Conservation (phyloP, 37 sponge, comb jelly and placozoan species). For the Trichoplax adhaerens region DNA sequence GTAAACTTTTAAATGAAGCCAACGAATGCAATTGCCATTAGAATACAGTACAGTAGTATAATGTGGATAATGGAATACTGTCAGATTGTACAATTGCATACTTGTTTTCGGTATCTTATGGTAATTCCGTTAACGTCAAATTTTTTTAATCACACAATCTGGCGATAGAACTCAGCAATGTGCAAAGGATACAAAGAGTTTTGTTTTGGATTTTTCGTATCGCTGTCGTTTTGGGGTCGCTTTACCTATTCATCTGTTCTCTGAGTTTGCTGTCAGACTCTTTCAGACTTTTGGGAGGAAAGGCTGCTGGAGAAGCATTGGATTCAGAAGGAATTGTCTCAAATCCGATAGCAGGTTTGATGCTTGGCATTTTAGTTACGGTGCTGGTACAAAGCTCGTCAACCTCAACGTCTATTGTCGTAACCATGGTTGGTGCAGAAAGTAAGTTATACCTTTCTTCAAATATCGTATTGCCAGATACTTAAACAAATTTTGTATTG, state of each 20-base stretch:
- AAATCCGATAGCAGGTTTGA: conserved; percentile 8
- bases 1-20: too few species aligned
- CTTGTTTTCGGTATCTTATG: too few species aligned
- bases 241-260: conserved; percentile 2
- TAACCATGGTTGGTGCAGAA: conserved; percentile 3
- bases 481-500: neutral
- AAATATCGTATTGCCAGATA: neutral
- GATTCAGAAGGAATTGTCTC: neutral
- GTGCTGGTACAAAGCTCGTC: conserved; percentile 11
- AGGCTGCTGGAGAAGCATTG: conserved; percentile 4
- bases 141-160: too few species aligned
- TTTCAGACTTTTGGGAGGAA: conserved; percentile 7
- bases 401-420: conserved; percentile 8
- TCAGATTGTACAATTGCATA: too few species aligned
- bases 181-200: too few species aligned
- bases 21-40: too few species aligned
- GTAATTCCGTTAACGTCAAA: too few species aligned
- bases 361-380: conserved; percentile 8
- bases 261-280: conserved; percentile 5
- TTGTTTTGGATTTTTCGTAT: too few species aligned
- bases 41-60: too few species aligned
- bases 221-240: too few species aligned
- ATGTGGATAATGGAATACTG: too few species aligned
- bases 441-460: conserved; percentile 2
- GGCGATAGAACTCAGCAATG: too few species aligned